Conservation (phyloP, 2,888 invertebrate species). For the Caenorhabditis panamensis region DNA sequence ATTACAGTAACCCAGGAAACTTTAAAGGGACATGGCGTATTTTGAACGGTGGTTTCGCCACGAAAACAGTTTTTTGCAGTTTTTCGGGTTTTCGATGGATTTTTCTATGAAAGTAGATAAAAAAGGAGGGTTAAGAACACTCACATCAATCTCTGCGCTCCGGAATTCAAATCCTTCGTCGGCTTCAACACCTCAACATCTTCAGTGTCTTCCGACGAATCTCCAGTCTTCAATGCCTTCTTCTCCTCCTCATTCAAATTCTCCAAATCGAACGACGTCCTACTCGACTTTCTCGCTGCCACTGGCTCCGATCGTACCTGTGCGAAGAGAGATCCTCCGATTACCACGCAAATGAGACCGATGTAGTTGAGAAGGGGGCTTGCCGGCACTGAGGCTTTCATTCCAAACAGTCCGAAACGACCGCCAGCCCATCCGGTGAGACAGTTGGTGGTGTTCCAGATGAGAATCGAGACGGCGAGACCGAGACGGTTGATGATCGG, state of each 20-base stretch:
- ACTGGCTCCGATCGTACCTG: conserved; percentile 67
- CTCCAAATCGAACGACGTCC: conserved; percentile 31
- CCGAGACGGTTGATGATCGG: conserved; percentile 82
- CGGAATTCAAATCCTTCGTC: conserved; percentile 45
- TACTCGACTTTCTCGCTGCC: conserved; percentile 17
- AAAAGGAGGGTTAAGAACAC: neutral
- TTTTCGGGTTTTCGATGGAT: too few species aligned
- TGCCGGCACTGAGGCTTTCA: conserved; percentile 69
- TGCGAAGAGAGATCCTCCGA: conserved; percentile 78
- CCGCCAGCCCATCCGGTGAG: conserved; percentile 82
- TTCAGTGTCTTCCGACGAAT: conserved; percentile 15
- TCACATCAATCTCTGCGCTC: conserved; percentile 51
- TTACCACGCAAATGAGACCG: conserved; percentile 75
- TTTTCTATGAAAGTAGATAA: too few species aligned
- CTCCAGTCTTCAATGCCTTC: conserved; percentile 51
- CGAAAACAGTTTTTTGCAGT: too few species aligned
- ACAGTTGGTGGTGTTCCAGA: conserved; percentile 83
- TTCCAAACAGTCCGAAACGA: conserved; percentile 77
- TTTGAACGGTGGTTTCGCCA: too few species aligned
- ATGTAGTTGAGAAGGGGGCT: conserved; percentile 75
- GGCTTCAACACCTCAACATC: conserved; percentile 18
- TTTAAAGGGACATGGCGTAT: too few species aligned
- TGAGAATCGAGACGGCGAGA: conserved; percentile 82
- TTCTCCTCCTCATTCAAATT: conserved; percentile 47
- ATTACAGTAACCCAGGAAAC: too few species aligned